Evolutionary conservation across 2,113 vertebrate genomes (phyloP), one percentile per base, ranked within the genome.

Genomic region (Lota lota): DNA sequence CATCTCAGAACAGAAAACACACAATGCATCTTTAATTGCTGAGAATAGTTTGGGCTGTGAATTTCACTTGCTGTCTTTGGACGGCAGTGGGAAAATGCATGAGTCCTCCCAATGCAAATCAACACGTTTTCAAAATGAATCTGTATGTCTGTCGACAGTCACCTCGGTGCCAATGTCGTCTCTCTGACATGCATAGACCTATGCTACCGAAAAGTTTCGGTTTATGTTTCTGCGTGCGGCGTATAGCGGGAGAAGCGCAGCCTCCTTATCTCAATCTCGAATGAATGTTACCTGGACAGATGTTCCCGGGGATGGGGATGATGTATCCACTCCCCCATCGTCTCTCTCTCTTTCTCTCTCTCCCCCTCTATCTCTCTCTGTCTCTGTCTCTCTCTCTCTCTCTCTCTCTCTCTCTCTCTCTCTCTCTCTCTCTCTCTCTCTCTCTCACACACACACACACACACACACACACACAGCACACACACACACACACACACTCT

Each of bases 191-290:
- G 10, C 40, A 47, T 5, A 28, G 4, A 28, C 28, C 28, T 33
- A 7, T 33, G 28, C 28, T 7, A 12, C 40, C 40, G 12, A 10
- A 47, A 33, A 47, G 40, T 47, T 1, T 4, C 1, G 8, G 6
- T 56, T 56, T 5, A 56, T 56, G 53, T 18, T 56, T 56, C 15
- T 56, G 53, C 17, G 53, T 56, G 53, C 14, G 53, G 53, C 16
- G 16, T 2, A 14, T 5, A 3, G 15, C 10, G 53, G 53, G 53
- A 5, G 53, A 14, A 14, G 18, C 10, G 40, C 40, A 47, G 40
- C 40, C 40, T 47, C 40, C 40, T 47, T 90, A 87, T 88, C 85
- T 83, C 83, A 77, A 78, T 84, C 72, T 79, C 82, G 85, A 89
- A 82, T 78, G 83, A 76, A 85, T 82, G 76, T 83, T 62, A 67